A percentile compares a stretch with the other conserved stretches of the same genome.
These are phyloP conservation scores for Chionoecetes opilio DNA, from an alignment of 1,140 invertebrate genomes.

Conservation along the genomic window DNA sequence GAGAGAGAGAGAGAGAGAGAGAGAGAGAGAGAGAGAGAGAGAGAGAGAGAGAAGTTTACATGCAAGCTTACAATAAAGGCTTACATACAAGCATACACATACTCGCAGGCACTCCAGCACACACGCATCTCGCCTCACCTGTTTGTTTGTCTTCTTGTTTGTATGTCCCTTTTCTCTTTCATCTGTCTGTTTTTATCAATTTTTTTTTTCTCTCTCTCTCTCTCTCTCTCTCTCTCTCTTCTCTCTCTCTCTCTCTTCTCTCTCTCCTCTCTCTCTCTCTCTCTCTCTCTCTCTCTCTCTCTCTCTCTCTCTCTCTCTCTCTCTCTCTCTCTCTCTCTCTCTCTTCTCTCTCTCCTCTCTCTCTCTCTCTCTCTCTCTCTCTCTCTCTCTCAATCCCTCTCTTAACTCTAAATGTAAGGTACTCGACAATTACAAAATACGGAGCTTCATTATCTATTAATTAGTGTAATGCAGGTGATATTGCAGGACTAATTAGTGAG, in stretches of 20 bases:
- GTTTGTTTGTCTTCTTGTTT: not conserved
- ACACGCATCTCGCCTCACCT: constrained; percentile 24
- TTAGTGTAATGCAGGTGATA: constrained; percentile 19
- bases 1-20: too few species aligned
- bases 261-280: not conserved
- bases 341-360: not conserved
- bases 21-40: too few species aligned
- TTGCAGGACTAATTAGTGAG: not conserved
- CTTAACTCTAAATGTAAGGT: not conserved
- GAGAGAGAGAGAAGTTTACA: too few species aligned
- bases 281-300: not conserved
- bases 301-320: too few species aligned
- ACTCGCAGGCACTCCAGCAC: not conserved
- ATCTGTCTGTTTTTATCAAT: too few species aligned
- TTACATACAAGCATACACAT: constrained; percentile 37
- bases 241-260: not conserved
- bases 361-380: constrained; percentile 18
- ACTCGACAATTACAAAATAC: constrained; percentile 30
- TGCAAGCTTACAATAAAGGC: not conserved
- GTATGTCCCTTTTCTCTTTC: not conserved
- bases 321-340: not conserved
- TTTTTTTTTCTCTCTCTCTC: not conserved
- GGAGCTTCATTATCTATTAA: constrained; percentile 8
- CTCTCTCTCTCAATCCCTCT: not conserved
- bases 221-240: not conserved